Evolutionary conservation across 2,113 vertebrate species (phyloP).

Genomic region (Choloepus hoffmanni): DNA sequence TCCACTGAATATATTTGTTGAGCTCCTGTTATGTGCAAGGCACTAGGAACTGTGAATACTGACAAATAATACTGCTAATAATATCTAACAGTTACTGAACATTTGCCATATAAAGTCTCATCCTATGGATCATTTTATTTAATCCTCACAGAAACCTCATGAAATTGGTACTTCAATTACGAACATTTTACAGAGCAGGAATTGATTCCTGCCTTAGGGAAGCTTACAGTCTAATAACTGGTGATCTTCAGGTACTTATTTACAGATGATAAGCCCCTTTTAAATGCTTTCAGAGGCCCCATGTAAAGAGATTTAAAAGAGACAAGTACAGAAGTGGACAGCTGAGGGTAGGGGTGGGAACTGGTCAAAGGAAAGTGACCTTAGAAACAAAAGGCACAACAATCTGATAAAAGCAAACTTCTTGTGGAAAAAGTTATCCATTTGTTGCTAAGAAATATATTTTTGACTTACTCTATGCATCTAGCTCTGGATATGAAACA

Average conservation of each 20-base stretch:
- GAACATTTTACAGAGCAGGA: neutral
- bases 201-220: neutral
- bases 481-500: neutral
- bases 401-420: neutral
- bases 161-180: neutral
- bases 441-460: neutral
- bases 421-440: neutral
- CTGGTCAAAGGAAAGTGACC: neutral
- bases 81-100: neutral
- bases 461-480: neutral
- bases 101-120: neutral
- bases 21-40: neutral
- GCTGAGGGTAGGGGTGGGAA: neutral
- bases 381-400: neutral
- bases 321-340: neutral
- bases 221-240: neutral
- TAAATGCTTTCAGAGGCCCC: neutral
- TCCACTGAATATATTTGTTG: neutral
- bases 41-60: neutral
- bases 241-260: neutral
- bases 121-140: neutral
- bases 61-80: neutral
- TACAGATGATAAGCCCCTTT: neutral
- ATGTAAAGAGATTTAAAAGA: constrained; percentile 11
- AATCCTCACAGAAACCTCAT: neutral